Conservation (phyloP, 2,113 vertebrate species). For the Daubentonia madagascariensis region DNA sequence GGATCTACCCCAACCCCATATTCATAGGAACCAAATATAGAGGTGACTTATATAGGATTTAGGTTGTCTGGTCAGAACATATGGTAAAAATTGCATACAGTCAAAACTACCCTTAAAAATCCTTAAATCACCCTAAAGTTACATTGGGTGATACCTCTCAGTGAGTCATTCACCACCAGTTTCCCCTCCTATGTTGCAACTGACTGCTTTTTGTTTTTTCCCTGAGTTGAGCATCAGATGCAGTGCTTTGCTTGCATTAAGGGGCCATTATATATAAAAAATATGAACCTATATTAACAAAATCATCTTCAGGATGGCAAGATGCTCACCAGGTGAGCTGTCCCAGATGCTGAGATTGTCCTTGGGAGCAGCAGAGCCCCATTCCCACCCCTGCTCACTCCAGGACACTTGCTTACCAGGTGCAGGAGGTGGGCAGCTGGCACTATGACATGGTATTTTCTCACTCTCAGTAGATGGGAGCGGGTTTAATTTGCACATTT, state of each 20-base stretch:
- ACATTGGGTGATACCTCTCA: background rate
- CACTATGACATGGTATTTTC: background rate
- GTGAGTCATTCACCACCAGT: background rate
- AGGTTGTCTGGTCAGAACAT: background rate
- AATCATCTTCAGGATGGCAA: background rate
- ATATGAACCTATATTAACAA: background rate
- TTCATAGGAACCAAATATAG: background rate
- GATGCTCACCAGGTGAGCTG: background rate
- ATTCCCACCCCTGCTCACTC: background rate
- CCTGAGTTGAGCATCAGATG: background rate
- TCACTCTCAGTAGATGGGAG: background rate
- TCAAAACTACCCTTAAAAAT: background rate
- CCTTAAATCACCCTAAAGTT: background rate
- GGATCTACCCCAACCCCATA: background rate
- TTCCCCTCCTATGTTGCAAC: background rate
- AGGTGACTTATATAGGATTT: background rate
- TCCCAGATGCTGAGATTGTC: background rate
- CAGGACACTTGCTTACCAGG: accelerated
- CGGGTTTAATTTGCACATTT: background rate
- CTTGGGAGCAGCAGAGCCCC: background rate
- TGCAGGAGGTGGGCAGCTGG: background rate
- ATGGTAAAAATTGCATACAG: background rate
- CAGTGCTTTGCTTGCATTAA: background rate
- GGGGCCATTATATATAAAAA: background rate
- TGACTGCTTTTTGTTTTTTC: background rate